phyloP scores from a whole-genome alignment of 2,113 vertebrate species.

The Symphodus melops region DNA sequence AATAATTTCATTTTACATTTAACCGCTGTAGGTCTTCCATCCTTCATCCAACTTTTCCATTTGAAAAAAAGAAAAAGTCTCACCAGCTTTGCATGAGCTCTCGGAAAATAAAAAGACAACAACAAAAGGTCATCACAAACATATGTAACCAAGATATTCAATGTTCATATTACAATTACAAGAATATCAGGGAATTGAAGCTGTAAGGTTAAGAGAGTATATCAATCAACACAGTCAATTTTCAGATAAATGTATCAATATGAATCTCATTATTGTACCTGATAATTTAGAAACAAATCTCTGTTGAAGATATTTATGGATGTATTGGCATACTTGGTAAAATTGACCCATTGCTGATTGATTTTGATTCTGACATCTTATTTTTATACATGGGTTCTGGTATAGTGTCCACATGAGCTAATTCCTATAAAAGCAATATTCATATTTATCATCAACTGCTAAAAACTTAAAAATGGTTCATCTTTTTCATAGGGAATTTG shows the following conservation, averaged over 20 bases:
- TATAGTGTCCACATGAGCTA: background rate
- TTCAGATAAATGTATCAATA: too few relatives aligned
- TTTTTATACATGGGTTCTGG: background rate
- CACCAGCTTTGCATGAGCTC: background rate
- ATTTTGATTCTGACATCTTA: background rate
- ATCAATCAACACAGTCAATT: too few relatives aligned
- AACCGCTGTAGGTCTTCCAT: constrained; percentile 7
- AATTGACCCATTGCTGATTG: background rate
- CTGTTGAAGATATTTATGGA: too few relatives aligned
- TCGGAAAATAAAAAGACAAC: background rate
- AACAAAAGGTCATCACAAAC: background rate
- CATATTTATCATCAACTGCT: background rate
- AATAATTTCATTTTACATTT: constrained; percentile 29
- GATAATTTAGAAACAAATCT: too few relatives aligned
- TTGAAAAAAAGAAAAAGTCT: constrained; percentile 24
- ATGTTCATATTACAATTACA: background rate
- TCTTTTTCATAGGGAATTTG: background rate
- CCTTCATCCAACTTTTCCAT: background rate
- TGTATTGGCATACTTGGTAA: too few relatives aligned
- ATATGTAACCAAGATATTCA: background rate
- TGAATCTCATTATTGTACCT: background rate
- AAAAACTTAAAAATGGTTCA: background rate
- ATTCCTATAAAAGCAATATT: background rate
- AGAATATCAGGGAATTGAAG: too few relatives aligned
- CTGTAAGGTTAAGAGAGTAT: too few relatives aligned